A percentile compares a stretch with the other conserved stretches of the same genome.
Evolutionary conservation across 37 sponge, comb jelly and placozoan genomes (phyloP).

Genomic region (Spongia lamella): DNA sequence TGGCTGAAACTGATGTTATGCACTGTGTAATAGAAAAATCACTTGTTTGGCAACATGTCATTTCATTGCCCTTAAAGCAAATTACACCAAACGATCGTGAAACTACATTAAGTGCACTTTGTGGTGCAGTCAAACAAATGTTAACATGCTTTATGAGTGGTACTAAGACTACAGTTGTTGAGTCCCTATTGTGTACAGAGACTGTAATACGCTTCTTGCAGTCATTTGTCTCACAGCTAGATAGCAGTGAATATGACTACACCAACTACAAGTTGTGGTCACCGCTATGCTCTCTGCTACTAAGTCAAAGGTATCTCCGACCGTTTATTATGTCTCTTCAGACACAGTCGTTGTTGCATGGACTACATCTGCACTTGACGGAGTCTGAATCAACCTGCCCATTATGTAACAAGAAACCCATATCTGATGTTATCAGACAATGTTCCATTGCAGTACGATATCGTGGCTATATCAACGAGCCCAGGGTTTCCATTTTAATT

Average conservation of each 20-base stretch:
- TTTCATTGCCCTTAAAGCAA: background rate
- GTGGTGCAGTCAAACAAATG: too few relatives aligned
- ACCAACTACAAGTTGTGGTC: conserved; percentile 6
- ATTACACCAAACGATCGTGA: background rate
- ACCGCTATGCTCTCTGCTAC: background rate
- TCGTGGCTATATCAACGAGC: background rate
- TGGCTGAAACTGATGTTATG: background rate
- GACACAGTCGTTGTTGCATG: conserved; percentile 11
- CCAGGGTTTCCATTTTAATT: too few relatives aligned
- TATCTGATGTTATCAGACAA: background rate
- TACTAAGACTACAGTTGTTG: too few relatives aligned
- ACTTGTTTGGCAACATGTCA: conserved; percentile 13
- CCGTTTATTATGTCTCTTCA: background rate
- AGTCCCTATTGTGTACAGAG: background rate
- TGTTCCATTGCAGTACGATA: background rate
- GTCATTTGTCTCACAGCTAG: background rate
- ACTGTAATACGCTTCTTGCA: background rate
- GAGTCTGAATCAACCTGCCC: background rate
- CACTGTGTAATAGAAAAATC: background rate
- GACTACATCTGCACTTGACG: conserved; percentile 8
- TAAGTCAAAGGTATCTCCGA: background rate
- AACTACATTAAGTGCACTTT: too few relatives aligned
- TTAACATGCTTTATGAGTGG: too few relatives aligned
- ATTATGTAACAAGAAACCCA: background rate
- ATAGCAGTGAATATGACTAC: background rate